phyloP scores from a whole-genome alignment of 2,797 vertebrate species.

The Smutsia temminckii region DNA sequence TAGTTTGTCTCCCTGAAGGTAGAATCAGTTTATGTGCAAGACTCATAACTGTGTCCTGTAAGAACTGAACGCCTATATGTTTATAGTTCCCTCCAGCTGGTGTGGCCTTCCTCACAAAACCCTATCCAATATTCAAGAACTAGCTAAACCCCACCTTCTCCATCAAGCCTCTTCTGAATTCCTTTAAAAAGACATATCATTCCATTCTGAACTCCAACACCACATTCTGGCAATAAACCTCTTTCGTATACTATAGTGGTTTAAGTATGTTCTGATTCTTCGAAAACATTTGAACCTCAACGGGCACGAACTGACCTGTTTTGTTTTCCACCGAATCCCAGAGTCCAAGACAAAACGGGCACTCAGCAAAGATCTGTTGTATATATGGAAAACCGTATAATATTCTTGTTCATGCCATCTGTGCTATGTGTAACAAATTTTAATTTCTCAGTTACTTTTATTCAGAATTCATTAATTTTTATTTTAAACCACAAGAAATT shows the following conservation, averaged over 20 bases:
- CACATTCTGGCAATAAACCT: not conserved
- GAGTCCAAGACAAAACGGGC: not conserved
- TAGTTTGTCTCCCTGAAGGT: not conserved
- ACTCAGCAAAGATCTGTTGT: not conserved
- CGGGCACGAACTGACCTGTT: not conserved
- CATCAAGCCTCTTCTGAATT: not conserved
- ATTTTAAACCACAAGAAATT: not conserved
- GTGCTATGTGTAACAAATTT: not conserved
- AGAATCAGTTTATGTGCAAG: not conserved
- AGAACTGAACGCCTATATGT: not conserved
- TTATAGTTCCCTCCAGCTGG: rapidly evolving
- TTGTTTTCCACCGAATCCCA: not conserved
- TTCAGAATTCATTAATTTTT: not conserved
- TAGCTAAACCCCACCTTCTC: not conserved
- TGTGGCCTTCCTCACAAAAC: not conserved
- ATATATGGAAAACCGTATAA: not conserved
- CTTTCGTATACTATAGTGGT: not conserved
- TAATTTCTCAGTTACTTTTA: not conserved
- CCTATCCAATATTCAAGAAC: not conserved
- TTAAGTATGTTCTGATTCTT: not conserved
- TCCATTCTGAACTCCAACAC: not conserved
- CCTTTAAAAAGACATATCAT: not conserved
- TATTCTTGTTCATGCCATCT: not conserved
- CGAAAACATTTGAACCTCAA: not conserved
- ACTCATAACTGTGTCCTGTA: not conserved